Conservation (phyloP, 2,888 invertebrate species). For the Rhyacophila evoluta region DNA sequence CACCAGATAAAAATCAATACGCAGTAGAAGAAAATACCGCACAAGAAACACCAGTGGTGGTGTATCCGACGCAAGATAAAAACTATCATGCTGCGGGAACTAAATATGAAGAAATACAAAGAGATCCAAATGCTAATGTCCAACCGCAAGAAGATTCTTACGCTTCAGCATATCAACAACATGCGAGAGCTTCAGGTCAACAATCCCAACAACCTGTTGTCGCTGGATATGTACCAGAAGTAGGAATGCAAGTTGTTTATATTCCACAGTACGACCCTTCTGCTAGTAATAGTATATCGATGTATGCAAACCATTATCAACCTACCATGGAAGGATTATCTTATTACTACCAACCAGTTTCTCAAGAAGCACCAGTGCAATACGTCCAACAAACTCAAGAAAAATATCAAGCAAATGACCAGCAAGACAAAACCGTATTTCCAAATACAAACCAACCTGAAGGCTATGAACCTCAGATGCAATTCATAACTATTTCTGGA, state of each 20-base stretch:
- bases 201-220: slow-evolving; percentile 60
- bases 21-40: slow-evolving; percentile 52
- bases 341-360: slow-evolving; percentile 37
- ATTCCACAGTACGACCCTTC: slow-evolving; percentile 44
- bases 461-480: slow-evolving; percentile 11
- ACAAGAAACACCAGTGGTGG: slow-evolving; percentile 39
- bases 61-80: slow-evolving; percentile 26
- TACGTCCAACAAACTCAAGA: background rate
- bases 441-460: slow-evolving; percentile 16
- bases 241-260: slow-evolving; percentile 45
- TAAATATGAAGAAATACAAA: slow-evolving; percentile 36
- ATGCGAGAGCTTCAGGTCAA: slow-evolving; percentile 52
- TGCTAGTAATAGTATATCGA: slow-evolving; percentile 28
- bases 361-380: background rate
- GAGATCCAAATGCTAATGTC: slow-evolving; percentile 23
- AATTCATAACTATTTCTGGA: slow-evolving; percentile 56
- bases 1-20: slow-evolving; percentile 45
- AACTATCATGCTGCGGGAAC: slow-evolving; percentile 30
- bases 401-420: slow-evolving; percentile 1
- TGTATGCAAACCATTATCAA: slow-evolving; percentile 38
- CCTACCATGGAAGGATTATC: slow-evolving; percentile 20
- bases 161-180: slow-evolving; percentile 50
- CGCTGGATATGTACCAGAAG: slow-evolving; percentile 59
- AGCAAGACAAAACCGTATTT: slow-evolving; percentile 28
- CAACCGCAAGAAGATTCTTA: slow-evolving; percentile 33